These are phyloP conservation scores for Ahaetulla prasina DNA, from an alignment of 2,113 vertebrate genomes.

Conservation along the genomic window DNA sequence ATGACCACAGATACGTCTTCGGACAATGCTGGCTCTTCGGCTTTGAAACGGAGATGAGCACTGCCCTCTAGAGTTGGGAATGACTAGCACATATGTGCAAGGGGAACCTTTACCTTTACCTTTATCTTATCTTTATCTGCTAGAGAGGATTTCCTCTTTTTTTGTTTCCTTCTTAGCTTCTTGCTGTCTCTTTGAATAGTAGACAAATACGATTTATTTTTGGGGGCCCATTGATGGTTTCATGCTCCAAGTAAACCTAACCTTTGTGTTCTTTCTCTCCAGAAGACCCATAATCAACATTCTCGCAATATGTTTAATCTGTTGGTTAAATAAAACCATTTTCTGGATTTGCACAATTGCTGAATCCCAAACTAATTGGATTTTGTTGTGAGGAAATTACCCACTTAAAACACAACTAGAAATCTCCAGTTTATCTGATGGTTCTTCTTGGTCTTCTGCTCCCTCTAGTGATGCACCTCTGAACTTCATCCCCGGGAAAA, in stretches of 20 bases:
- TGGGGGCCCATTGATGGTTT: not conserved
- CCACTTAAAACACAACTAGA: not conserved
- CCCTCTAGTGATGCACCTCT: not conserved
- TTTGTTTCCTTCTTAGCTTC: not conserved
- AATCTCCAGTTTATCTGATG: not conserved
- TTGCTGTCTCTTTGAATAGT: not conserved
- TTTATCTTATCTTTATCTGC: not conserved
- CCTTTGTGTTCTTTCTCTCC: not conserved
- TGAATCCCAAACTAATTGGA: not conserved
- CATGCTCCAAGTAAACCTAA: not conserved
- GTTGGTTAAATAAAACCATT: not conserved
- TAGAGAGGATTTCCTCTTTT: not conserved
- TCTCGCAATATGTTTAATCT: not conserved
- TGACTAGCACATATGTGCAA: no score
- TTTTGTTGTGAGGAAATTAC: not conserved
- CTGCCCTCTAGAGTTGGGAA: no score
- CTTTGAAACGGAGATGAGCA: no score
- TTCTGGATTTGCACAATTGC: not conserved
- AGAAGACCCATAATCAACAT: not conserved
- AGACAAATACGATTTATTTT: not conserved
- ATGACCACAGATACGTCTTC: no score
- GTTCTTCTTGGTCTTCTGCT: not conserved
- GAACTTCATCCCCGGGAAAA: not conserved
- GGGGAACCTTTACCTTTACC: no score
- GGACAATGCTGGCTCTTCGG: no score